Conservation (phyloP, 2,113 vertebrate genomes). For the Chionomys nivalis region DNA sequence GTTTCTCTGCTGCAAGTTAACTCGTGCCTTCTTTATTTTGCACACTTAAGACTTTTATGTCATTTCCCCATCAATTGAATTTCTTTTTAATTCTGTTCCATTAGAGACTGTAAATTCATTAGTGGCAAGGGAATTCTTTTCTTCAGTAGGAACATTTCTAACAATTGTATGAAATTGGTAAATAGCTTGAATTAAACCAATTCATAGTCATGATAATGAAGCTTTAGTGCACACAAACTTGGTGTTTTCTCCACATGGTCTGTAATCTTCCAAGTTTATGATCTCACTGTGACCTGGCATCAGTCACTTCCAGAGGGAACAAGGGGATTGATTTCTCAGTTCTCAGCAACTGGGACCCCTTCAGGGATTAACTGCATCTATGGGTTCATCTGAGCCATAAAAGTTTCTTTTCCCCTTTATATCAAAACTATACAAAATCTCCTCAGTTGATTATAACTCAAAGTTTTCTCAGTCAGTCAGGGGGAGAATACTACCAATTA, state of each 20-base stretch:
- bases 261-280: neutral
- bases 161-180: neutral
- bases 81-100: neutral
- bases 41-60: neutral
- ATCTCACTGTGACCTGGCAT: neutral
- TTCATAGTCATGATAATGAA: neutral
- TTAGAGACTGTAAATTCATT: neutral
- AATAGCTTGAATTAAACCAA: neutral
- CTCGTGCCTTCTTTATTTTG: neutral
- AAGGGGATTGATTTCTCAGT: neutral
- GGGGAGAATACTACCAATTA: neutral
- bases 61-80: neutral
- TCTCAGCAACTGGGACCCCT: neutral
- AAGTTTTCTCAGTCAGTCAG: neutral
- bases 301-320: neutral
- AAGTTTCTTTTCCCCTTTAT: conserved; percentile 4
- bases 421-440: conserved; percentile 16
- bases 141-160: neutral
- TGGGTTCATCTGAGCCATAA: neutral
- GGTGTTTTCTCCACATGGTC: neutral
- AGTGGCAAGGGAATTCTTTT: neutral
- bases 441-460: neutral
- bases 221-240: neutral
- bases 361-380: neutral
- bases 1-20: neutral